phyloP scores from a whole-genome alignment of 2,888 invertebrate species.

The Clunio marinus region DNA sequence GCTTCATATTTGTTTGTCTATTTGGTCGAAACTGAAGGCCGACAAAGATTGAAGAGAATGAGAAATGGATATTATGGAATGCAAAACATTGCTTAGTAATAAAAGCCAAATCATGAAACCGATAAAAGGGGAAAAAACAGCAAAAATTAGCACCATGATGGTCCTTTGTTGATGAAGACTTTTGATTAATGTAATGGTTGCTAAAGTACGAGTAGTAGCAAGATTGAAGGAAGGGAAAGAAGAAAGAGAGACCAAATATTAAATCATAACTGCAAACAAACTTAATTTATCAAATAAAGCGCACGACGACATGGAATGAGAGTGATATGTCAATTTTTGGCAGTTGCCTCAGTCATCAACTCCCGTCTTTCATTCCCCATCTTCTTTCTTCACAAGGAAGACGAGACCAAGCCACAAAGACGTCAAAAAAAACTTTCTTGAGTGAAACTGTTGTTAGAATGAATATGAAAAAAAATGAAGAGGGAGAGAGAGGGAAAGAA shows the following conservation, averaged over 20 bases:
- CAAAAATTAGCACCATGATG: background rate
- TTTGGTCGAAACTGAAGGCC: background rate
- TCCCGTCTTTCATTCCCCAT: background rate
- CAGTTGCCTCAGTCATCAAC: background rate
- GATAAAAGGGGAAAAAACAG: too few species aligned
- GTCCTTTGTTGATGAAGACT: background rate
- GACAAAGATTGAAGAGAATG: background rate
- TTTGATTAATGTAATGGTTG: conserved; percentile 28
- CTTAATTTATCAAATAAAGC: conserved; percentile 36
- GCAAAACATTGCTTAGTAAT: background rate
- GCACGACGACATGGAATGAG: background rate
- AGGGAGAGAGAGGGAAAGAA: too few species aligned
- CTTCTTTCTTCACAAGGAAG: background rate
- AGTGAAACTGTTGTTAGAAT: too few species aligned
- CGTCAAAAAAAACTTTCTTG: background rate
- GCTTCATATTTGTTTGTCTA: background rate
- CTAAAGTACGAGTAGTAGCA: background rate
- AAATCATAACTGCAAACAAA: conserved; percentile 36
- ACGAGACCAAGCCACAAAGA: background rate
- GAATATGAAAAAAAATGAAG: too few species aligned
- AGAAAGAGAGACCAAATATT: conserved; percentile 8
- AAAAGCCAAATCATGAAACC: too few species aligned
- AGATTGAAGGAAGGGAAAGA: background rate
- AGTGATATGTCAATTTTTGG: conserved; percentile 36
- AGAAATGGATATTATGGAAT: too few species aligned